Base-by-base conservation (phyloP, 2,888 invertebrate genomes). In the Oithona nana region DNA sequence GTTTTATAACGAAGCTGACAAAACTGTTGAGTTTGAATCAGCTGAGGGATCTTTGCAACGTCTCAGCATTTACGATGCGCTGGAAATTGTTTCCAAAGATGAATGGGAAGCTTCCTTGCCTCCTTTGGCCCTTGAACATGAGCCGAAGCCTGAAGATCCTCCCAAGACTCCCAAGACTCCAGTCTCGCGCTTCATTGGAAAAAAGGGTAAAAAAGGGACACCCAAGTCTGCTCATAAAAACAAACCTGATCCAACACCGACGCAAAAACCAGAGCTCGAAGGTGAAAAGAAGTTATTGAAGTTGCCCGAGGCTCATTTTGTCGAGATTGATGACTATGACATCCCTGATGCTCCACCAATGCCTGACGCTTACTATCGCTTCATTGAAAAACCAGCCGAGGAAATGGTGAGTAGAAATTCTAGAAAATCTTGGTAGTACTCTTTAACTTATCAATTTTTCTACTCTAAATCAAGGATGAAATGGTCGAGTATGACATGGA, bases 401-500 rank as follows among this genome's bases (percentile, higher is more conserved):
- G 94, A 95, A 71, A n/a, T n/a, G n/a, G n/a, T n/a, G n/a, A n/a
- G n/a, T n/a, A n/a, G n/a, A n/a, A n/a, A 16, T 11, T 48, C 16
- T 48, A 48, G 48, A 16, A 13, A 48, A 48, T 48, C 16, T 13
- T 13, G 16, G 16, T 48, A 48, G 48, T 13, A 48, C 48, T 48
- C 13, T 13, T 48, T 48, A 48, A 13, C 48, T 16, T 48, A 13
- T 48, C 11, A 48, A 48, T 16, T 48, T n/a, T 13, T 13, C 48
- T 48, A 11, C 11, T 48, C n/a, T n/a, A n/a, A n/a, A n/a, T n/a
- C n/a, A 75, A 95, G 28, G 94, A 95, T 71, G 90, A 92, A 64
- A 88, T 80, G 69, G 79, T 83, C 0, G 97, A 97, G 73, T 98
- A 97, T 76, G 97, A 97, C 75, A 85, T 95, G 68, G 97, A 98